Conservation (phyloP, 2,797 vertebrate species). For the Coccyzus lansbergi region DNA sequence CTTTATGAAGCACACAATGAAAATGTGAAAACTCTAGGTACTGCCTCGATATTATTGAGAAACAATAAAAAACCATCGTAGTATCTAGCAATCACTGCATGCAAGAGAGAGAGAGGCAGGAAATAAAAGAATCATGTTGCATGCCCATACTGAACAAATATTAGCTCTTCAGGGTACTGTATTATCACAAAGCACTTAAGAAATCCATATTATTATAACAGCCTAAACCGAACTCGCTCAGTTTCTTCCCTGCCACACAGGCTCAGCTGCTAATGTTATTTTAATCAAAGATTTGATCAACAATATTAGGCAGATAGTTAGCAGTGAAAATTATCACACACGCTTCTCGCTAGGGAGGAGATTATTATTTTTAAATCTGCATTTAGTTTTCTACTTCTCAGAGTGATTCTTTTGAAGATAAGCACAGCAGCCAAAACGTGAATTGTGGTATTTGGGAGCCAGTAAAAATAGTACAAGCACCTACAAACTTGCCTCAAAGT, state of each 20-base stretch:
- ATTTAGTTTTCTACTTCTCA: neutral
- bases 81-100: constrained; percentile 28
- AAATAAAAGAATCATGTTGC: constrained; percentile 52
- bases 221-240: neutral
- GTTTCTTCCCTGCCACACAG: neutral
- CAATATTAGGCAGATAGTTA: constrained; percentile 40
- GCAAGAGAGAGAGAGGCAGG: neutral
- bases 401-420: neutral
- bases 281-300: constrained; percentile 63
- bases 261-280: constrained; percentile 24
- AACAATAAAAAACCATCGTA: constrained; percentile 50
- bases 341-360: neutral
- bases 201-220: constrained; percentile 20
- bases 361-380: constrained; percentile 35
- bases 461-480: neutral
- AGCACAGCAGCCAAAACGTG: neutral
- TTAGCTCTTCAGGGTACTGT: constrained; percentile 39
- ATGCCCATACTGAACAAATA: constrained; percentile 25
- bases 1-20: constrained; percentile 42
- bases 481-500: neutral
- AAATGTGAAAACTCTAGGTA: constrained; percentile 30
- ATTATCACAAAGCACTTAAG: constrained; percentile 41
- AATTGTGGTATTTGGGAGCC: neutral
- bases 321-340: constrained; percentile 32
- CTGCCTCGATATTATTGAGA: constrained; percentile 18